Conservation (phyloP, 2,797 vertebrate species). For the Falco naumanni region DNA sequence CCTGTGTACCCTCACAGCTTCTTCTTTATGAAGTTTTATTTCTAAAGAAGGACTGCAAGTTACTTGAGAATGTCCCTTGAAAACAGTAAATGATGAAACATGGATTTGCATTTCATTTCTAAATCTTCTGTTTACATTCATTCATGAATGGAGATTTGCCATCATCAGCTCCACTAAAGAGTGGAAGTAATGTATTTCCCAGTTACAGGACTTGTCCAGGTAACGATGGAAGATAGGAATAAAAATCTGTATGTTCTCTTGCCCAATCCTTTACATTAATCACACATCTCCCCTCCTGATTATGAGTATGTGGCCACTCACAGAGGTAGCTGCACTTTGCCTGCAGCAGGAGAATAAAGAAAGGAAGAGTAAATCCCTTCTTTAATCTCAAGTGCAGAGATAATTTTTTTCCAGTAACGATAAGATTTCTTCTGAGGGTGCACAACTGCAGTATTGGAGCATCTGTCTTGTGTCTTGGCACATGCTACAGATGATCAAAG, state of each 20-base stretch:
- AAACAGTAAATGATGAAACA: background rate
- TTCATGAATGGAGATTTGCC: background rate
- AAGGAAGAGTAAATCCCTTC: background rate
- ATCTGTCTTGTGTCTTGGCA: background rate
- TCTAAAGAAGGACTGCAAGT: background rate
- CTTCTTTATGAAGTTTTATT: background rate
- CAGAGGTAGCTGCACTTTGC: background rate
- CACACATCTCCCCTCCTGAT: background rate
- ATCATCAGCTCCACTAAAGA: background rate
- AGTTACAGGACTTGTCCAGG: background rate
- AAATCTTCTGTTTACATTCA: background rate
- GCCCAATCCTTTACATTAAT: background rate
- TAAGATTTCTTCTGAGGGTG: background rate
- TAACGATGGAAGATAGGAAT: background rate
- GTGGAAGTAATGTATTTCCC: background rate
- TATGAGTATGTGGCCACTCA: background rate
- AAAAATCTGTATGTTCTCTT: background rate
- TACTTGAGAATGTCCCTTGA: background rate
- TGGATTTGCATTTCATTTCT: background rate
- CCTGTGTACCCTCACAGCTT: background rate
- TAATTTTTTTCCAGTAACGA: background rate
- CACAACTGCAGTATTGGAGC: background rate
- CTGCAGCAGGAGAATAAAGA: background rate
- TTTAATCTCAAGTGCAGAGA: background rate
- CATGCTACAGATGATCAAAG: slow-evolving; percentile 2